phyloP scores from a whole-genome alignment of 2,888 invertebrate genomes.

The Callyntrura sp. region DNA sequence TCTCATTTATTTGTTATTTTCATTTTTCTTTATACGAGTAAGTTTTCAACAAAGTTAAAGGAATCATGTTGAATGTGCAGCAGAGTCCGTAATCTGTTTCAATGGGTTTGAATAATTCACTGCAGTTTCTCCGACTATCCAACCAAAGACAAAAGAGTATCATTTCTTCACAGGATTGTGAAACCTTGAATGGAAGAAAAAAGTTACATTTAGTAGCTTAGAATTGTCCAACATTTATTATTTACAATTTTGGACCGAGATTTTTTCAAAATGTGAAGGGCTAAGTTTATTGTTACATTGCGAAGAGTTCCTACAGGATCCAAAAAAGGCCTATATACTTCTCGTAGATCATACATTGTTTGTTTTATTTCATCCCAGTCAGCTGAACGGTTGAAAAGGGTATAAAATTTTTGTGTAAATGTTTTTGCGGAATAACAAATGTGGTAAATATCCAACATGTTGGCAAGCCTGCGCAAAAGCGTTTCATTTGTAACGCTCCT shows the following conservation, averaged over 20 bases:
- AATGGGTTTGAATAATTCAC: slow-evolving; percentile 89
- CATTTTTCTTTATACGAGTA: neutral
- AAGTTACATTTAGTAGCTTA: no score
- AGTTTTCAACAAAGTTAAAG: neutral
- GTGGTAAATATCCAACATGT: slow-evolving; percentile 63
- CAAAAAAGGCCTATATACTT: neutral
- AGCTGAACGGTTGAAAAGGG: neutral
- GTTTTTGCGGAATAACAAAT: slow-evolving; percentile 74
- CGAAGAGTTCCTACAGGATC: neutral
- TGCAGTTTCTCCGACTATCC: slow-evolving; percentile 88
- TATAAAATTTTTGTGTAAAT: slow-evolving; percentile 63
- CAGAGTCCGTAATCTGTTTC: slow-evolving; percentile 28
- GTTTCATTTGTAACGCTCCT: neutral
- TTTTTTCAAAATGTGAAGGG: neutral
- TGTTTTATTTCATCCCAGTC: neutral
- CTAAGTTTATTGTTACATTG: neutral
- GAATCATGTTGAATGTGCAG: slow-evolving; percentile 24
- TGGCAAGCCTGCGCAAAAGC: neutral
- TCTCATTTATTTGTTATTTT: neutral
- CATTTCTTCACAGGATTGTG: slow-evolving; percentile 90
- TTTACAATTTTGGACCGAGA: neutral
- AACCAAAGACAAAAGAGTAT: slow-evolving; percentile 90
- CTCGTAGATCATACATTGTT: neutral
- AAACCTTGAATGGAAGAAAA: slow-evolving; percentile 47
- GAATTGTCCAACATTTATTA: no score